phyloP scores from a whole-genome alignment of 2,888 invertebrate genomes.

The Onchidella celtica region DNA sequence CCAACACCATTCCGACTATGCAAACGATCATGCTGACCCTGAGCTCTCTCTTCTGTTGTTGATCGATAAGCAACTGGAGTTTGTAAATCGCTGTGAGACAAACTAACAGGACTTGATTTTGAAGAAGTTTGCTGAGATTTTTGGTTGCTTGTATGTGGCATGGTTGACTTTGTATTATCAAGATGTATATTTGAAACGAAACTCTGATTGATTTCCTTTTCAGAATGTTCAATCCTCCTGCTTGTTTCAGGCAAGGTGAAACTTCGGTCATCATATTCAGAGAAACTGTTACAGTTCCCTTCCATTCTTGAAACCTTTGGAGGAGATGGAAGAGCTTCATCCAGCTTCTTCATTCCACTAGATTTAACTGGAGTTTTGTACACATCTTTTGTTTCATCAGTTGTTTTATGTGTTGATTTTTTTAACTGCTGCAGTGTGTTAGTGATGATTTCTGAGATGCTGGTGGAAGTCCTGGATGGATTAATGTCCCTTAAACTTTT shows the following conservation, averaged over 20 bases:
- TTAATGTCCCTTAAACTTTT: conserved; percentile 11
- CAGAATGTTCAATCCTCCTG: not conserved
- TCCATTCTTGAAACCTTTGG: conserved; percentile 10
- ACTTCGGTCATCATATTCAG: not conserved
- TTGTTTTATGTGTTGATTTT: not conserved
- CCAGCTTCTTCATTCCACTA: not conserved
- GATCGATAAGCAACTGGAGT: conserved; percentile 1
- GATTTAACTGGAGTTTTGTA: conserved; percentile 42
- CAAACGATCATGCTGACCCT: conserved; percentile 18
- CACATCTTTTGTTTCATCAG: not conserved
- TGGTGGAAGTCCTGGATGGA: not conserved
- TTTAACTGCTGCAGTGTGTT: conserved; percentile 32
- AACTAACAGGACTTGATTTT: not conserved
- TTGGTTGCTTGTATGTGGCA: not conserved
- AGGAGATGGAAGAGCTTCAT: not conserved
- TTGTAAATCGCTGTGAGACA: not conserved
- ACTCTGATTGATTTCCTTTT: too few relatives aligned
- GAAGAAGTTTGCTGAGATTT: not conserved
- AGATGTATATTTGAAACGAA: not conserved
- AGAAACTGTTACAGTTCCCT: not conserved
- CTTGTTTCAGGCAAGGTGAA: not conserved
- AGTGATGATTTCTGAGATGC: conserved; percentile 17
- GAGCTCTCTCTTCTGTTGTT: conserved; percentile 30
- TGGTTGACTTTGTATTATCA: not conserved
- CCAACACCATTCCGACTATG: too few relatives aligned